These are phyloP conservation scores for Gallirallus australis DNA, from an alignment of 2,797 vertebrate species.

Conservation along the genomic window DNA sequence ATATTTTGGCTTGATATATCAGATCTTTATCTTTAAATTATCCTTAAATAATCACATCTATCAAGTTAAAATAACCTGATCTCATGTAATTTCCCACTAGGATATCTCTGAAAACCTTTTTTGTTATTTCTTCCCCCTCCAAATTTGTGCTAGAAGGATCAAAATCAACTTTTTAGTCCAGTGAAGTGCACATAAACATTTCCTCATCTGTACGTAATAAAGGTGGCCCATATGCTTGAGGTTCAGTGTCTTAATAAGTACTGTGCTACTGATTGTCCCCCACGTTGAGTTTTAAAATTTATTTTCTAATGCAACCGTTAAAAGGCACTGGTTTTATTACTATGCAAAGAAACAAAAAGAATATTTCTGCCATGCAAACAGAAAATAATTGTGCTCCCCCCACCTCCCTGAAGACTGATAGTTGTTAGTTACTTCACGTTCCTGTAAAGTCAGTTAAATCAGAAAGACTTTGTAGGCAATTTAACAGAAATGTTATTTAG, in stretches of 20 bases:
- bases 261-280: not conserved
- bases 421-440: not conserved
- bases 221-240: not conserved
- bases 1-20: not conserved
- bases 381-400: not conserved
- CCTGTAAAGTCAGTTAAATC: not conserved
- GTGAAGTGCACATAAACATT: not conserved
- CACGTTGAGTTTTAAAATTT: not conserved
- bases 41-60: not conserved
- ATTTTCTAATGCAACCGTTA: not conserved
- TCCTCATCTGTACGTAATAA: not conserved
- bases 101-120: not conserved
- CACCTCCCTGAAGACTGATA: not conserved
- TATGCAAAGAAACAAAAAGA: not conserved
- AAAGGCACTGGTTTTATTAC: not conserved
- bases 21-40: conserved; percentile 15
- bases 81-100: not conserved
- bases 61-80: not conserved
- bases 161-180: not conserved
- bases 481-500: not conserved
- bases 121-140: not conserved
- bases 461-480: not conserved
- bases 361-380: not conserved
- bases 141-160: not conserved
- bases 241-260: not conserved